phyloP scores from a whole-genome alignment of 2,113 vertebrate species.

The Brachionichthys hirsutus region DNA sequence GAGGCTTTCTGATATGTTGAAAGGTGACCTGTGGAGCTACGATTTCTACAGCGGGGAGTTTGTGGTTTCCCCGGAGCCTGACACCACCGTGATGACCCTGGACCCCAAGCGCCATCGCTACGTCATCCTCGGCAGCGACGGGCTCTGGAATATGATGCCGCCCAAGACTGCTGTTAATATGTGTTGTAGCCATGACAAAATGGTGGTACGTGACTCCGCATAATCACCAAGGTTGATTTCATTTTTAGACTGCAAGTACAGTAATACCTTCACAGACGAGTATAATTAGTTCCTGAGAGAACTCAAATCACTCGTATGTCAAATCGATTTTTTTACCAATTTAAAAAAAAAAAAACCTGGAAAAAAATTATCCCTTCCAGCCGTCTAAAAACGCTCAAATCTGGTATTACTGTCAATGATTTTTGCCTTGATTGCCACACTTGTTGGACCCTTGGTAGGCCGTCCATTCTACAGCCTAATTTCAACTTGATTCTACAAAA shows the following conservation, averaged over 20 bases:
- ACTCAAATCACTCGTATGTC: too few species aligned
- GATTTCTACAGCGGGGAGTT: conserved; percentile 98
- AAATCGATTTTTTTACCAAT: too few species aligned
- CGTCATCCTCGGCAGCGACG: conserved; percentile 96
- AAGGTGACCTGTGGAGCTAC: conserved; percentile 98
- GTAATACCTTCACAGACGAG: too few species aligned
- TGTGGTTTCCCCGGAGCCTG: conserved; percentile 96
- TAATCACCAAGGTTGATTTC: neutral
- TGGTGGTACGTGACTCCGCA: conserved; percentile 62
- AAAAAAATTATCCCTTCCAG: too few species aligned
- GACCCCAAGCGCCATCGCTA: conserved; percentile 91
- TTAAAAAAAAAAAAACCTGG: too few species aligned
- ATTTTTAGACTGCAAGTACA: neutral
- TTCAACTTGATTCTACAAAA: too few species aligned
- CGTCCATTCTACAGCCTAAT: too few species aligned
- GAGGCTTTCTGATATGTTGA: neutral
- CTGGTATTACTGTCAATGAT: too few species aligned
- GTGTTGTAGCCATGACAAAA: conserved; percentile 93
- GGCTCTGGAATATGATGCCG: conserved; percentile 98
- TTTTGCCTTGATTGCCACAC: too few species aligned
- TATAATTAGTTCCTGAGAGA: too few species aligned
- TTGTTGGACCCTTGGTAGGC: conserved; percentile 33
- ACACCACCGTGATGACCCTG: conserved; percentile 92
- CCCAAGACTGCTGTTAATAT: conserved; percentile 93
- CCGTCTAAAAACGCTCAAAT: too few species aligned